Evolutionary conservation across 92 coral and sea anemone genomes (phyloP), one percentile per base, ranked within the genome.

Genomic region (Meandrina meandrites): DNA sequence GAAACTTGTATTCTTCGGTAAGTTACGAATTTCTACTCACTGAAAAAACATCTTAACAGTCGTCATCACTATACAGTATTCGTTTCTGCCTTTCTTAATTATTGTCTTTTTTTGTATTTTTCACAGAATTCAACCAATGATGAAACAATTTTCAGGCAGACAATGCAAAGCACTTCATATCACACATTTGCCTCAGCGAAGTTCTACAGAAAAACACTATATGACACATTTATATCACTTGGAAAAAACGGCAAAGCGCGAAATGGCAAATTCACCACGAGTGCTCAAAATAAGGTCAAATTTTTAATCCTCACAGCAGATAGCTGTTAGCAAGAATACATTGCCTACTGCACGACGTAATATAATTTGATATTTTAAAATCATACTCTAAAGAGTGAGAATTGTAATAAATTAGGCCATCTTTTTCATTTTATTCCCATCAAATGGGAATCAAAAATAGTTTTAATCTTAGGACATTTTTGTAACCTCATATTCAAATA

Each of bases 1-100:
- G 93, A 40, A 31, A 66, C 32, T 22, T 90, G 11, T 90, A 90
- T 80, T 81, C 93, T 11, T 48, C 90, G 88, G 93, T 90, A 82
- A 87, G 90, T 36, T 8, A 24, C 19, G 11, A 36, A 2, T 17
- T 45, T 36, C 48, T 36, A 36, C 50, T 36, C 4, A 72, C 14
- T 27, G 34, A 64, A 64, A 24, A 27, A 60, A n/a, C n/a, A n/a
- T n/a, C n/a, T n/a, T n/a, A n/a, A n/a, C n/a, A n/a, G n/a, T n/a
- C n/a, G n/a, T n/a, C n/a, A n/a, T n/a, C n/a, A n/a, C n/a, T n/a
- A n/a, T n/a, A n/a, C n/a, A n/a, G n/a, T n/a, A n/a, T n/a, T n/a
- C n/a, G n/a, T n/a, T 48, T 48, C 9, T 4, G 1, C 53, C 13
- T 4, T 34, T 34, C 27, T 14, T 71, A 42, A 35, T 35, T 17